Conservation (phyloP, 2,888 invertebrate genomes). For the Uloborus plumipes region DNA sequence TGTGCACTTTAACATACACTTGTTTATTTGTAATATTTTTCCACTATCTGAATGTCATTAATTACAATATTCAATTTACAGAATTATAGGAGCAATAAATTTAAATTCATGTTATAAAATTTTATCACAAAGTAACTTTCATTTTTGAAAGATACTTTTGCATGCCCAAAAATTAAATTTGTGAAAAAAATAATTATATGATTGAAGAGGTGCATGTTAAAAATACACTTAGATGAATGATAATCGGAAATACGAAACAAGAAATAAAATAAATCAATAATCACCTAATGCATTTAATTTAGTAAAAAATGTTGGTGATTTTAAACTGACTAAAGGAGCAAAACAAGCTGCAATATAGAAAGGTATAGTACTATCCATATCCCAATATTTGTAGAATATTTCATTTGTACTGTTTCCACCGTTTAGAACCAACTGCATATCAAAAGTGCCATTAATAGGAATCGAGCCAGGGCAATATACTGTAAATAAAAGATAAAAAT, state of each 20-base stretch:
- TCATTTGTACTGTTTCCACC: slow-evolving; percentile 14
- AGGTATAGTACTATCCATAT: slow-evolving; percentile 84
- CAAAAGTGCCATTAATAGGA: slow-evolving; percentile 25
- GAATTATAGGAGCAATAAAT: too few species aligned
- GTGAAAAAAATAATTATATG: too few species aligned
- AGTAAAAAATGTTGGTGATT: slow-evolving; percentile 90
- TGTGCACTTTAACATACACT: too few species aligned
- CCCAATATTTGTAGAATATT: slow-evolving; percentile 77
- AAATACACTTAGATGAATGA: neutral
- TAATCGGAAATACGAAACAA: neutral
- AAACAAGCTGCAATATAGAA: slow-evolving; percentile 82
- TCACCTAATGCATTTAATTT: slow-evolving; percentile 91
- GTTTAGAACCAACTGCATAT: neutral
- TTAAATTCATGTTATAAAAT: too few species aligned
- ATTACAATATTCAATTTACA: too few species aligned
- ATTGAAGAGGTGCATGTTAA: neutral
- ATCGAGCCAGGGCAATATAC: slow-evolving; percentile 35
- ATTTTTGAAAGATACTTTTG: too few species aligned
- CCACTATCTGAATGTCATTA: too few species aligned
- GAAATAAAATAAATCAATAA: slow-evolving; percentile 67
- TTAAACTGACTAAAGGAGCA: slow-evolving; percentile 87
- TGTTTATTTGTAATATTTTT: neutral
- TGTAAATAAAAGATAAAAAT: slow-evolving; percentile 7
- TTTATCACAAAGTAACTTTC: too few species aligned
- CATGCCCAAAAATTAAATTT: too few species aligned